Evolutionary conservation across 2,797 vertebrate species (phyloP).

Genomic region (Notolepis coatsorum): DNA sequence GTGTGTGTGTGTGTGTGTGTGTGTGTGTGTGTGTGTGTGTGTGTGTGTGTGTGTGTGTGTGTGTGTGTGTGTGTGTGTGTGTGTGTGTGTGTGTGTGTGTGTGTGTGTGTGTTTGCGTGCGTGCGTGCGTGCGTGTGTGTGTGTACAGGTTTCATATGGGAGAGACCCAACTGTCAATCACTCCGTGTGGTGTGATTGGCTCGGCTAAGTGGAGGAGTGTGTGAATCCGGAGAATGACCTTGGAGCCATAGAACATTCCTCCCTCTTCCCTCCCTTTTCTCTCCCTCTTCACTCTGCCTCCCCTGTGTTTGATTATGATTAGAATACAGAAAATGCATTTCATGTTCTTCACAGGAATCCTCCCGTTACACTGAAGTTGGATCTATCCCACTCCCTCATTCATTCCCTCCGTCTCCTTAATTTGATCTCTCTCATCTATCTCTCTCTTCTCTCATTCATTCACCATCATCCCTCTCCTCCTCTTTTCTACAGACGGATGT

Average conservation of each 20-base stretch:
- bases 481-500: slow-evolving; percentile 8
- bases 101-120: no score
- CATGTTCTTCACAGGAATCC: slow-evolving; percentile 26
- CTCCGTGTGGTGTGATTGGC: slow-evolving; percentile 29
- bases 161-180: slow-evolving; percentile 27
- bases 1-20: no score
- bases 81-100: no score
- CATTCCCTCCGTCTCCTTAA: slow-evolving; percentile 4
- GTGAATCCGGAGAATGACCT: slow-evolving; percentile 44
- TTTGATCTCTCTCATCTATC: slow-evolving; percentile 37
- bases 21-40: no score
- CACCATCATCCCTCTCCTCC: slow-evolving; percentile 23
- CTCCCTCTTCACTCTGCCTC: slow-evolving; percentile 5
- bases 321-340: slow-evolving; percentile 23
- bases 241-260: slow-evolving; percentile 16
- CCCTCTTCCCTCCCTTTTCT: slow-evolving; percentile 1
- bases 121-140: no score
- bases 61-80: no score
- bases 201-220: slow-evolving; percentile 28
- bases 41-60: no score
- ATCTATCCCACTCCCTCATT: slow-evolving; percentile 17
- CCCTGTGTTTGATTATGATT: slow-evolving; percentile 36
- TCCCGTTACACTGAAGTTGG: slow-evolving; percentile 26
- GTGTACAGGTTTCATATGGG: background rate
- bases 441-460: slow-evolving; percentile 15